Evolutionary conservation across 2,797 vertebrate species (phyloP), one percentile per base, ranked within the genome.

Genomic region (Schizothorax lantsangensis): DNA sequence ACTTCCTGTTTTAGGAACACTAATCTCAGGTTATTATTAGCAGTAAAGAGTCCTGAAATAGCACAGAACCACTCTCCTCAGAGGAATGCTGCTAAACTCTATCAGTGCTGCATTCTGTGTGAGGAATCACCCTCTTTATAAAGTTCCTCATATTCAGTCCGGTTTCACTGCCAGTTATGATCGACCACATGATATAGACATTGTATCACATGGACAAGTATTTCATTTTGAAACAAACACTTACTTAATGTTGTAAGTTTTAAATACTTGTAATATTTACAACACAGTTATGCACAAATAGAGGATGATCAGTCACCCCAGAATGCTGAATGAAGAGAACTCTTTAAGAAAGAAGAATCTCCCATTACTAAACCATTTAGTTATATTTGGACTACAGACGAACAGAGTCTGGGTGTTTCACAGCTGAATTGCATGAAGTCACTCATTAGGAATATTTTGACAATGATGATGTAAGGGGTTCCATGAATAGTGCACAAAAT

Each of bases 1-100:
- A 26, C 54, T 81, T 86, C 84, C 78, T 86, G 78, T 52, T 86
- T 86, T 38, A 80, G 84, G 54, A 64, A 64, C 5, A 3, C 54
- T 19, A 52, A 73, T 47, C 30, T 45, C 49, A 15, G 54, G 43
- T 73, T 86, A 74, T 81, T 74, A 72, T 86, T 74, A 81, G 40
- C 68, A 62, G 21, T 86, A 15, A 64, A 62, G 54, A 59, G 0
- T 81, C 78, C 33, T 73, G 10, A 52, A 66, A 81, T 86, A 64
- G 78, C 26, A 49, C 6, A 49, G 36, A 83, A 45, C 4, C 6
- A 0, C 4, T 71, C 66, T 45, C 52, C 64, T 79, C 36, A 43
- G 45, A 45, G 64, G 36, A 72, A 62, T 85, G 10, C 66, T 85
- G 17, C 1, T 21, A 62, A 80, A 62, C 21, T 45, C 2, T 52